Conservation (phyloP, 2,113 vertebrate species). For the Isichthys henryi region DNA sequence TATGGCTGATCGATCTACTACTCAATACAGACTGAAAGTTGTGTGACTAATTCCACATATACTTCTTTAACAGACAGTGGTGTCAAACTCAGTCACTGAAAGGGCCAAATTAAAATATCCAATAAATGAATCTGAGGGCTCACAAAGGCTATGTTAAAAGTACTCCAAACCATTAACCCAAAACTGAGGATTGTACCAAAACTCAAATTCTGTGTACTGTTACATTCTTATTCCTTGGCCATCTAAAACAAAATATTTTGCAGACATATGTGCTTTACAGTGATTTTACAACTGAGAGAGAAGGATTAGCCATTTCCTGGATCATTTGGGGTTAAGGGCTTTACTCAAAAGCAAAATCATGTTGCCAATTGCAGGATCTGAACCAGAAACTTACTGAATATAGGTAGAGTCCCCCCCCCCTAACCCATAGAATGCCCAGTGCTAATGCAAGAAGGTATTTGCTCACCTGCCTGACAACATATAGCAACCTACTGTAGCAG, state of each 20-base stretch:
- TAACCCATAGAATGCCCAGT: neutral
- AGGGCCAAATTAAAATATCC: neutral
- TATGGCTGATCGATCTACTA: neutral
- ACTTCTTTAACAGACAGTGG: neutral
- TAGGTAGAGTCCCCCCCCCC: neutral
- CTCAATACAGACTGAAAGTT: neutral
- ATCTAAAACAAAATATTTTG: neutral
- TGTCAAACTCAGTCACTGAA: neutral
- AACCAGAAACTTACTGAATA: neutral
- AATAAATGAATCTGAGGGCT: neutral
- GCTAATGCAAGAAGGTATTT: neutral
- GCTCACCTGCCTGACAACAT: conserved; percentile 60
- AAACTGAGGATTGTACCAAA: neutral
- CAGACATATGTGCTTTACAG: neutral
- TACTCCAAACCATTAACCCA: neutral
- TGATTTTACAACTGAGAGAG: neutral
- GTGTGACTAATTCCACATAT: neutral
- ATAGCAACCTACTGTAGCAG: conserved; percentile 60
- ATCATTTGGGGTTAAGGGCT: neutral
- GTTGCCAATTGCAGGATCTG: neutral
- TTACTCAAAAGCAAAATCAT: neutral
- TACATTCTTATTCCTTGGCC: neutral
- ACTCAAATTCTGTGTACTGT: neutral
- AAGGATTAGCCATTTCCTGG: neutral
- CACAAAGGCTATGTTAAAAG: neutral